Evolutionary conservation across 2,888 invertebrate genomes (phyloP), one percentile per base, ranked within the genome.

Genomic region (Melanargia galathea): DNA sequence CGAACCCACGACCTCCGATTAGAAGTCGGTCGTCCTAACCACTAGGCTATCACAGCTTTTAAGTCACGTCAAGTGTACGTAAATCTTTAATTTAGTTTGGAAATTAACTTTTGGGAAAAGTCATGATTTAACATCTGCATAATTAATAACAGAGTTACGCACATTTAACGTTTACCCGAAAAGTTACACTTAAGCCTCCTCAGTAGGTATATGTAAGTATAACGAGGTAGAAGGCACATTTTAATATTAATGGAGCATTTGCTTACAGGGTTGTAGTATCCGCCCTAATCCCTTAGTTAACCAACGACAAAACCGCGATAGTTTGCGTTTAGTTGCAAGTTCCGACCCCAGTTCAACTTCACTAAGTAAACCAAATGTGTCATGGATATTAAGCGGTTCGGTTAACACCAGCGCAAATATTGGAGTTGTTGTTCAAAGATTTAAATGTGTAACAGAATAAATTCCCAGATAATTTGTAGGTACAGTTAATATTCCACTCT

Each of bases 301-400:
- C 45, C 16, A 51, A 33, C 57, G 30, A 43, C 54, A 54, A 48
- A 58, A 57, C 60, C 60, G 30, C 62, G 30, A 55, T 52, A 63
- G 63, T 66, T 66, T 55, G 63, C 45, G 66, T 49, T 63, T 46
- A 46, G 46, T 62, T 62, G 33, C 46, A 48, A 66, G 54, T 66
- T 61, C 16, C 52, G 57, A 63, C 63, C 63, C 13, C 60, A 59
- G 22, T 54, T 22, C 48, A 66, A 63, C 56, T 58, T 57, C n/a
- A 13, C 35, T 62, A 51, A 22, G 26, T 35, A 26, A 43, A 55
- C 59, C 58, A 46, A 62, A 61, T 55, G 48, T 59, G 58, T 45
- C 43, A 63, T 22, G 56, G 51, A 38, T 66, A 56, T 62, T 64
- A 59, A 58, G 16, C 58, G 58, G 40, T 54, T 58, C 49, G 24